Base-by-base conservation (phyloP, 2,888 invertebrate species). In the Lissonota sp. region DNA sequence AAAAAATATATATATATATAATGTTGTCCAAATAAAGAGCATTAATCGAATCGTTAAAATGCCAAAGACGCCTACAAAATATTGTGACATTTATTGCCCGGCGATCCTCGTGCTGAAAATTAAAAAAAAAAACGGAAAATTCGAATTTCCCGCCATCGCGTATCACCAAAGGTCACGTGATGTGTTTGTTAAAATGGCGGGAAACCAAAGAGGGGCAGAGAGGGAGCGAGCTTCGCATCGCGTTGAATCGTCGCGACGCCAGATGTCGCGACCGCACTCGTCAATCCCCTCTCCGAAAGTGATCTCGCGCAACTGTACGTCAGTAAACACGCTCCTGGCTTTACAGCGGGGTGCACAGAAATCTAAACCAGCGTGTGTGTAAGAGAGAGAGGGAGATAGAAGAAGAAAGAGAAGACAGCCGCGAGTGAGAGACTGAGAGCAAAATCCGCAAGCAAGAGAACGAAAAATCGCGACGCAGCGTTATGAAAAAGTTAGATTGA, bases 301-400 rank as follows among this genome's bases (percentile, higher is more conserved):
- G 80, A 78, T 82, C 80, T 83, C 49, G 6, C 46, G 83, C 83
- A 14, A 84, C 58, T 58, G 53, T 53, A 66, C 74, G 83, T 80
- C 84, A 77, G 87, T 87, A 87, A 87, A 87, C 85, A 87, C 83
- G 74, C 66, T 80, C 72, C 40, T 55, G 66, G 26, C 74, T 63
- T 66, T 37, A 78, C 46, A 10, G 42, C 62, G 49, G 26, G 10
- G 60, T 16, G 46, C 7, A 16, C 12, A 62, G 66, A 44, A 26
- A 26, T 3, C 26, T 26, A 26, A 26, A 3, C 26, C 26, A 1
- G 26, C 26, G 26, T 26, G 26, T 26, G 26, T 26, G 26, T 26
- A 51, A 6, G 58, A 39, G 37, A 58, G 64, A 58, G 37, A 58
- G 64, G 0, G 49, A 63, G 77, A 6, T 14, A 66, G 58, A 42